A percentile compares a stretch with the other conserved stretches of the same genome.
phyloP scores from a whole-genome alignment of 2,797 vertebrate species.

The Melopsittacus undulatus region DNA sequence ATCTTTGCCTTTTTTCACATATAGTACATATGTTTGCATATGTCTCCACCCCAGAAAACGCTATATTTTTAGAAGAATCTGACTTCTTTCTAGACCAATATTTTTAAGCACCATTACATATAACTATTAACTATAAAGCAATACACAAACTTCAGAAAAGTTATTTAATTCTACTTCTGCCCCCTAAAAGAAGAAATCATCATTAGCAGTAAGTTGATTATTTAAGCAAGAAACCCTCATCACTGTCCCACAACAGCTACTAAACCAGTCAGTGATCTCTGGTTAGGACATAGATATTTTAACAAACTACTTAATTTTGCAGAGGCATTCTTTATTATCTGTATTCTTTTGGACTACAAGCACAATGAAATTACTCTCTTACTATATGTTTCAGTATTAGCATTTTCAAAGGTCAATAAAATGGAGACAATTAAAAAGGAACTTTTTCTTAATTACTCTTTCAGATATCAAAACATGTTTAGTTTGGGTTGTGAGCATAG shows the following conservation, averaged over 20 bases:
- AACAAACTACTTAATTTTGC: neutral
- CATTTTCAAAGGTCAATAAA: constrained; percentile 9
- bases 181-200: neutral
- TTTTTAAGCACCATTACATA: neutral
- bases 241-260: neutral
- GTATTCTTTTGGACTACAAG: neutral
- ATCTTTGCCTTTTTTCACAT: neutral
- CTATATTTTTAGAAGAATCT: neutral
- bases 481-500: neutral
- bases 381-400: neutral
- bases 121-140: neutral
- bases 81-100: neutral
- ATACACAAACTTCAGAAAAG: neutral
- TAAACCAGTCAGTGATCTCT: neutral
- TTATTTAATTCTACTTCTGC: neutral
- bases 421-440: neutral
- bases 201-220: neutral
- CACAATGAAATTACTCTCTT: neutral
- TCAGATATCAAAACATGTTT: constrained; percentile 40
- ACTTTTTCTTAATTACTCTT: constrained; percentile 5
- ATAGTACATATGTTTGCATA: neutral
- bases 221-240: neutral
- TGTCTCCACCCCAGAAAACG: neutral
- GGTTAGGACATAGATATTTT: neutral
- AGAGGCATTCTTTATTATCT: neutral